Evolutionary conservation across 2,797 vertebrate species (phyloP).

Genomic region (Alauda arvensis): DNA sequence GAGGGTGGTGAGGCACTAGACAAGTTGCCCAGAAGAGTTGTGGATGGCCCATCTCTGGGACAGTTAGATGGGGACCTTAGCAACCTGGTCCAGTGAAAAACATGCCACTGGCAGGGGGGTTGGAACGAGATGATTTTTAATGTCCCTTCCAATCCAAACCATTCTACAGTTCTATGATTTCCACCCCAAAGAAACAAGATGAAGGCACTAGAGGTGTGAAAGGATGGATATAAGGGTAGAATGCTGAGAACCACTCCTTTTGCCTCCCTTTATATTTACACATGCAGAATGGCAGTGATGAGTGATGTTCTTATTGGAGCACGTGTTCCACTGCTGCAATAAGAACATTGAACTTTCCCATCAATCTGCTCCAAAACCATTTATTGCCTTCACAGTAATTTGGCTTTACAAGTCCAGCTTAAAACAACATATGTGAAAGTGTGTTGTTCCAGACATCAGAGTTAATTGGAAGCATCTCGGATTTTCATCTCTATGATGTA

Average conservation of each 20-base stretch:
- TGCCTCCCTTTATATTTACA: background rate
- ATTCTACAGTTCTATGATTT: background rate
- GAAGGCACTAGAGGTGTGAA: background rate
- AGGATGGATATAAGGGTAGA: background rate
- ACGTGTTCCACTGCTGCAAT: rapidly evolving
- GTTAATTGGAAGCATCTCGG: background rate
- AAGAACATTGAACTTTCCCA: background rate
- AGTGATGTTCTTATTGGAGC: too few relatives aligned
- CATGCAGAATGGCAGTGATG: background rate
- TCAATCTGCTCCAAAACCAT: background rate
- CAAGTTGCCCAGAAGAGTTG: background rate
- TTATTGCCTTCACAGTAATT: background rate
- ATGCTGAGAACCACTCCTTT: background rate
- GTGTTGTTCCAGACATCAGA: background rate
- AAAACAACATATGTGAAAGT: background rate
- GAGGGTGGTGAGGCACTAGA: background rate
- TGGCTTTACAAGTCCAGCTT: background rate
- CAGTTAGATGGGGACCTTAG: background rate
- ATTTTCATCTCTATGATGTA: background rate
- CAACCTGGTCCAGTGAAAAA: background rate
- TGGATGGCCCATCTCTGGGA: background rate
- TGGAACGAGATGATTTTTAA: background rate
- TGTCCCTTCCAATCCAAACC: background rate
- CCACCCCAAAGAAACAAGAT: background rate
- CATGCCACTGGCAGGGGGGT: rapidly evolving